Conservation (phyloP, 1,140 invertebrate genomes). For the Drosophila nannoptera region DNA sequence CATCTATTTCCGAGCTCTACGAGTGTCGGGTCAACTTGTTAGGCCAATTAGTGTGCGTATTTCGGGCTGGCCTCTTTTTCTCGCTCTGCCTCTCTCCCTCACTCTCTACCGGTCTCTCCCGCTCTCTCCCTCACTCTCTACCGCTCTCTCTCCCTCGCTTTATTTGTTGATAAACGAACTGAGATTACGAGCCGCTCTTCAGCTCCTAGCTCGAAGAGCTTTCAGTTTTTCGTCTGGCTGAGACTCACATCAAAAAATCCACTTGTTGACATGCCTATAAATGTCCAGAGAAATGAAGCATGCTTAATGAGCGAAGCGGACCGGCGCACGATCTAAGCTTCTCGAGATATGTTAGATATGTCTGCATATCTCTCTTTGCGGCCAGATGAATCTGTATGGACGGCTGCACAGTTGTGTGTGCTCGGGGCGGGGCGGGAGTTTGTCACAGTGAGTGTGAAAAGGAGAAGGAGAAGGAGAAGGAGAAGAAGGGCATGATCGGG, state of each 20-base stretch:
- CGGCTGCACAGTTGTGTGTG: background rate
- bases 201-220: slow-evolving; percentile 14
- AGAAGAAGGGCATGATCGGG: no score
- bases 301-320: slow-evolving; percentile 56
- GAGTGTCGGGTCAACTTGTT: slow-evolving; percentile 39
- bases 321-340: slow-evolving; percentile 27
- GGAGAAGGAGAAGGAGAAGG: no score
- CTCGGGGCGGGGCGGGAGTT: background rate
- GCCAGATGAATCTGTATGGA: background rate
- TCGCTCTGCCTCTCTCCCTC: background rate
- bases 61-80: slow-evolving; percentile 30
- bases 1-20: slow-evolving; percentile 8
- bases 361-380: background rate
- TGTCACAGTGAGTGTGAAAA: no score
- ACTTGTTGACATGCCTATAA: slow-evolving; percentile 61
- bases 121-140: background rate
- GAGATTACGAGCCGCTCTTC: slow-evolving; percentile 47
- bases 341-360: slow-evolving; percentile 16
- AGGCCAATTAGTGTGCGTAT: slow-evolving; percentile 61
- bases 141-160: background rate
- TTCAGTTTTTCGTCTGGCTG: background rate
- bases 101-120: slow-evolving; percentile 10
- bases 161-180: slow-evolving; percentile 56
- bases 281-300: slow-evolving; percentile 64
- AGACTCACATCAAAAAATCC: slow-evolving; percentile 37